A percentile compares a stretch with the other conserved stretches of the same genome.
These are phyloP conservation scores for Pristionchus pacificus DNA, from an alignment of 1,140 invertebrate genomes.

Conservation along the genomic window DNA sequence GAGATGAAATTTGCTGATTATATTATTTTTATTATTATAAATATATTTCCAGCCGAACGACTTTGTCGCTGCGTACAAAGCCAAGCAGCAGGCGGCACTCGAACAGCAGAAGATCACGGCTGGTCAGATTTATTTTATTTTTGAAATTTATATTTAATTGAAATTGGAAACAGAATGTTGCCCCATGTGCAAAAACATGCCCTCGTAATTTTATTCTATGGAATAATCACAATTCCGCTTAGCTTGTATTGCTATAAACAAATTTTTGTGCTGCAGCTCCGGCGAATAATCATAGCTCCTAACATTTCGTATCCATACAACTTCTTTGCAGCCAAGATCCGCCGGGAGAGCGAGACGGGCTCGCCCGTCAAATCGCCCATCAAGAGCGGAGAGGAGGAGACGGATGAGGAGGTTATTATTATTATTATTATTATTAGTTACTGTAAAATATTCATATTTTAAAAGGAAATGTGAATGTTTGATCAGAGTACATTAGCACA, in stretches of 20 bases:
- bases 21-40: too few relatives aligned
- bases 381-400: conserved; percentile 8
- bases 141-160: conserved; percentile 4
- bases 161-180: not conserved
- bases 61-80: conserved; percentile 10
- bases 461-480: too few relatives aligned
- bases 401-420: too few relatives aligned
- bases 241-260: not conserved
- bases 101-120: not conserved
- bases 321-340: conserved; percentile 1
- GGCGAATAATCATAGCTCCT: not conserved
- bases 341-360: not conserved
- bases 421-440: too few relatives aligned
- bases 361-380: conserved; percentile 1
- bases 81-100: conserved; percentile 12
- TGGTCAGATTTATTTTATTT: not conserved
- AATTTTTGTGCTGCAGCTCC: not conserved
- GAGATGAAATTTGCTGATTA: too few relatives aligned
- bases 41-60: too few relatives aligned
- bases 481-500: too few relatives aligned
- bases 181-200: not conserved
- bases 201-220: not conserved
- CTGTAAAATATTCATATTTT: too few relatives aligned
- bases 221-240: not conserved
- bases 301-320: not conserved